Base-by-base conservation (phyloP, 2,888 invertebrate genomes). In the Rhyacophila evoluta region DNA sequence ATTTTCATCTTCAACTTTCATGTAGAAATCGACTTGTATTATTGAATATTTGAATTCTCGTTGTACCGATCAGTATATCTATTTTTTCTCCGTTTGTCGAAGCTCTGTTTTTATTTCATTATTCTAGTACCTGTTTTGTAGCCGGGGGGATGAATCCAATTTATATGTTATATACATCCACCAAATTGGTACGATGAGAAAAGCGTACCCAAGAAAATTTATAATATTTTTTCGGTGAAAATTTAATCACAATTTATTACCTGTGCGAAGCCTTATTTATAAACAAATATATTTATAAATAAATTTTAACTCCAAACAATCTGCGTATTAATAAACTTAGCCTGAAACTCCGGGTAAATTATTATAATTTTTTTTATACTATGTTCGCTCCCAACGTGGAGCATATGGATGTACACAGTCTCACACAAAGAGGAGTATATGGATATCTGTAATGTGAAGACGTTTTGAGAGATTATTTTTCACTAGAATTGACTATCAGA, bases 101-200 rank as follows among this genome's bases (percentile, higher is more conserved):
- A 55, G 15, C 55, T 55, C 55, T 55, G 55, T 55, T 55, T 55
- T 55, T 55, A 55, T 55, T 55, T 55, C 55, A 55, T 55, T 55
- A 55, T 8, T 4, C 55, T 19, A 55, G 15, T 55, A 19, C 55
- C 19, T 15, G 41, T 4, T 41, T 55, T 10, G 19, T 15, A 55
- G 55, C 55, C 10, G 19, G 19, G 8, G 25, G 55, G 55, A n/a
- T 25, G 25, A 55, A 55, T 55, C 55, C 55, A 55, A 55, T 55
- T 55, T 55, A 10, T 55, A 19, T 55, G 25, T 55, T 55, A 55
- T 55, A 19, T 55, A 55, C 55, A 55, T 25, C 10, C 15, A 2
- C 25, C 1, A 25, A 25, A 8, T 55, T 55, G 55, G 15, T 19
- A 15, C 19, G 10, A 55, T 19, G 55, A 55, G 25, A 55, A 55